Evolutionary conservation across 2,797 vertebrate species (phyloP), one percentile per base, ranked within the genome.

Genomic region (Nyctibius grandis): DNA sequence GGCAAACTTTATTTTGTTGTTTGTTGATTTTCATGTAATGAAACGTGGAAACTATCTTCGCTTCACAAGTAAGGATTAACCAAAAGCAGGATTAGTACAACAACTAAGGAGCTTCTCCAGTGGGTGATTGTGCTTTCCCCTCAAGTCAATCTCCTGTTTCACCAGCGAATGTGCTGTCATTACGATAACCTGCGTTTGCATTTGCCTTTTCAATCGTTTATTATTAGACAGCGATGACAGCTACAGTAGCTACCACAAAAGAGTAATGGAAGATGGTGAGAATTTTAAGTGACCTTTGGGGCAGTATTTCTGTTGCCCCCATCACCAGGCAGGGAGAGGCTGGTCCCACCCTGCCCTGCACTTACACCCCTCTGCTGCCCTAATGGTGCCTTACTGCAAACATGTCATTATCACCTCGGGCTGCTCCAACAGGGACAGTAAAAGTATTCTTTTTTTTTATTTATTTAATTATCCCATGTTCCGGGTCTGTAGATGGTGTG

Each of bases 261-360:
- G 48, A 91, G 36, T 51, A 60, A 28, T 36, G 31, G 60, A 79
- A 86, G 28, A 33, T 33, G 38, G 25, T 15, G 51, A 48, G 76
- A 73, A 50, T 93, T 84, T 68, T 20, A 0, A 5, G 48, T 54
- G 36, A 33, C 15, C 31, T 80, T 76, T 77, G 4, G 15, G 48
- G 18, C 68, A 64, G 21, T n/a, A 34, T 94, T 70, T 61, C 61
- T 95, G 33, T 93, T 14, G 17, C 65, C 80, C 47, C 47, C 51
- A 56, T 79, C 85, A 21, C 91, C 83, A 92, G 94, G 90, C 95
- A 97, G 96, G 86, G 80, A 65, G 93, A 88, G 42, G 36, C 89
- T 85, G 53, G 80, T 92, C 91, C 50, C 88, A 88, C 86, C 96
- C 93, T 96, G 91, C 91, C 78, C 96, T 98, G 97, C 97, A 98